Evolutionary conservation across 2,888 invertebrate species (phyloP).

Genomic region (Labia minor): DNA sequence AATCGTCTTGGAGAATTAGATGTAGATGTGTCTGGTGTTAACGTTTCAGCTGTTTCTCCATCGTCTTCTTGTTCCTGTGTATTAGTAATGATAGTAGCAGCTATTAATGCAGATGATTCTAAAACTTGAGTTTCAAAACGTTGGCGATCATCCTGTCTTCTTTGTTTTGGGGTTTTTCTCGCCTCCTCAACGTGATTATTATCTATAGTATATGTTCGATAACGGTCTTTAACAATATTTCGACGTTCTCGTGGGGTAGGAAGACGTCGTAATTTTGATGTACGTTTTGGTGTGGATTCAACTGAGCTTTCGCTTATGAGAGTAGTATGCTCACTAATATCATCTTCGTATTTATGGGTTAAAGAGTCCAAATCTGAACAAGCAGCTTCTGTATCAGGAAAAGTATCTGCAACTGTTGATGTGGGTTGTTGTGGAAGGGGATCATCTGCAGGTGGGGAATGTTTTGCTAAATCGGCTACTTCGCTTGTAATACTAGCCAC

Average conservation of each 20-base stretch:
- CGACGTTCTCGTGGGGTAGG: constrained; percentile 68
- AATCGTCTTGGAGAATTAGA: constrained; percentile 30
- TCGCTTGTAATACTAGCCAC: constrained; percentile 75
- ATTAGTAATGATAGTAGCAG: constrained; percentile 25
- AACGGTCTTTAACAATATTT: constrained; percentile 59
- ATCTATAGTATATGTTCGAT: constrained; percentile 64
- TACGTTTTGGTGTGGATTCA: constrained; percentile 61
- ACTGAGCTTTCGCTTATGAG: constrained; percentile 43
- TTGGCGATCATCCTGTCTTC: constrained; percentile 52
- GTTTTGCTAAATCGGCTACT: constrained; percentile 44
- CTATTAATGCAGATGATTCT: constrained; percentile 33
- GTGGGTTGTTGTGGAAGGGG: constrained; percentile 32
- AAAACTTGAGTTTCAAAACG: constrained; percentile 58
- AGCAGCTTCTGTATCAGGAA: constrained; percentile 42
- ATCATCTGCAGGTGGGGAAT: constrained; percentile 31
- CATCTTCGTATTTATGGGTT: constrained; percentile 42
- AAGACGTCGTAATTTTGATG: constrained; percentile 33
- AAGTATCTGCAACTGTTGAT: constrained; percentile 38
- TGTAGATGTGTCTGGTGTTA: constrained; percentile 16
- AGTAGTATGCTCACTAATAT: constrained; percentile 25
- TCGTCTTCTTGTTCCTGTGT: constrained; percentile 22
- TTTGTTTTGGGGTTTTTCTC: constrained; percentile 51
- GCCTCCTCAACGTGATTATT: constrained; percentile 14
- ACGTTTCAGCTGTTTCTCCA: constrained; percentile 24
- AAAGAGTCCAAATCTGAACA: constrained; percentile 46